phyloP scores from a whole-genome alignment of 2,888 invertebrate genomes.

The Trimorus sp. region DNA sequence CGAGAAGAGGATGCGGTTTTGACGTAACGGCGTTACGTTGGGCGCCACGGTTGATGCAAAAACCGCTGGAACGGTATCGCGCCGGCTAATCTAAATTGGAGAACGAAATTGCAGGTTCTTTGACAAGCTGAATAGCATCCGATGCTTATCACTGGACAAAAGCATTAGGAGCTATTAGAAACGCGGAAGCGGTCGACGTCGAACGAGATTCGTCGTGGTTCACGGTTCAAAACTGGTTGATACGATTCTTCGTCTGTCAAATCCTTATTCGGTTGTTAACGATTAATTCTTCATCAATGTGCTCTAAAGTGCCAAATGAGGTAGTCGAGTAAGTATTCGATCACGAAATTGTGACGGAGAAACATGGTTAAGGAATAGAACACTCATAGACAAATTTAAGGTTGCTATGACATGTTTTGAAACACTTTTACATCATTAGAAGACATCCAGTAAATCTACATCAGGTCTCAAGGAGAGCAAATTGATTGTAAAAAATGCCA shows the following conservation, averaged over 20 bases:
- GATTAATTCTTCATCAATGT: too few species aligned
- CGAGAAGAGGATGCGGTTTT: conserved; percentile 23
- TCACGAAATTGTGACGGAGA: too few species aligned
- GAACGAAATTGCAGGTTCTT: conserved; percentile 57
- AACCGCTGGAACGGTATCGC: conserved; percentile 37
- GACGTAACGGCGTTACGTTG: conserved; percentile 55
- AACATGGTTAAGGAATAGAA: too few species aligned
- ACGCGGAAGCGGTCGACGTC: conserved; percentile 52
- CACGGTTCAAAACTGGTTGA: conserved; percentile 11
- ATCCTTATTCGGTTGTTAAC: too few species aligned
- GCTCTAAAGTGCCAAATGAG: too few species aligned
- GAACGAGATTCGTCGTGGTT: conserved; percentile 42
- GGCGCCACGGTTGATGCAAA: conserved; percentile 27
- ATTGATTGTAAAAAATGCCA: too few species aligned
- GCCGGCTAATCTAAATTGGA: conserved; percentile 56
- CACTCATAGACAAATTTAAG: too few species aligned
- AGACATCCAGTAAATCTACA: too few species aligned
- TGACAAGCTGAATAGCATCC: conserved; percentile 59
- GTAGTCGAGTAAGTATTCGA: too few species aligned
- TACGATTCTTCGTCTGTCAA: conserved; percentile 12
- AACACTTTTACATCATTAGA: too few species aligned
- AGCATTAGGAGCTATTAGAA: conserved; percentile 56
- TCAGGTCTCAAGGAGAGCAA: too few species aligned
- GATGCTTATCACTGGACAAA: conserved; percentile 59
- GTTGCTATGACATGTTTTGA: too few species aligned